Conservation (phyloP, 37 sponge, comb jelly and placozoan species). For the Ianthella basta region DNA sequence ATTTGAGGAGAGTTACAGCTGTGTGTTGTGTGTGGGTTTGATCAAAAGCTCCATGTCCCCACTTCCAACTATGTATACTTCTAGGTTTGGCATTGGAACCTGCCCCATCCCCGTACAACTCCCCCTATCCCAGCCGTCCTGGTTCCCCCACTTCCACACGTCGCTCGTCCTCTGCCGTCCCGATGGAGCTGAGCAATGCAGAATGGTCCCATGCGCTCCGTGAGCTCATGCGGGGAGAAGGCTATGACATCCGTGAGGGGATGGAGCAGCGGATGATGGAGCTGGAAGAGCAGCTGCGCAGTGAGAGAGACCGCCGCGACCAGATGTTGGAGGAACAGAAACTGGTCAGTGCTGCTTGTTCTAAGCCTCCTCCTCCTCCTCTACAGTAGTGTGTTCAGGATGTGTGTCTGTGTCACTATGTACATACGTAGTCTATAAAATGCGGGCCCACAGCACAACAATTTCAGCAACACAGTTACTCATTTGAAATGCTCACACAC, state of each 20-base stretch:
- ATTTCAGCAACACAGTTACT: no score
- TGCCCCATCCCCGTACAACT: neutral
- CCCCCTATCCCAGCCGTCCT: slow-evolving; percentile 25
- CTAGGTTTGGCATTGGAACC: neutral
- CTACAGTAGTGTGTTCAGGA: no score
- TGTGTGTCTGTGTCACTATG: no score
- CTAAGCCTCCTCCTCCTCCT: neutral
- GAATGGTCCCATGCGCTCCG: slow-evolving; percentile 89
- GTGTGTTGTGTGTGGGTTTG: no score
- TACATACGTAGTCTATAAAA: no score
- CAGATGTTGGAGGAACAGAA: slow-evolving; percentile 67
- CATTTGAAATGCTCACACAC: no score
- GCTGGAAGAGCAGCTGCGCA: slow-evolving; percentile 58
- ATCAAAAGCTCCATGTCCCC: no score
- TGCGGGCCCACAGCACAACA: no score
- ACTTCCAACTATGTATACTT: no score
- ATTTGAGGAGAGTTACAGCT: no score
- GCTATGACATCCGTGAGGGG: slow-evolving; percentile 63
- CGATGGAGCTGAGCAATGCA: slow-evolving; percentile 27
- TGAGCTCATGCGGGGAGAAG: slow-evolving; percentile 79
- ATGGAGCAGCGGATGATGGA: slow-evolving; percentile 69
- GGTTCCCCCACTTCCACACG: neutral
- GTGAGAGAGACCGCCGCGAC: slow-evolving; percentile 26
- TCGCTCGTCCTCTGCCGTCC: neutral
- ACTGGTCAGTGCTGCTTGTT: slow-evolving; percentile 31